phyloP scores from a whole-genome alignment of 2,888 invertebrate genomes.

The Falcaria lacertinaria region DNA sequence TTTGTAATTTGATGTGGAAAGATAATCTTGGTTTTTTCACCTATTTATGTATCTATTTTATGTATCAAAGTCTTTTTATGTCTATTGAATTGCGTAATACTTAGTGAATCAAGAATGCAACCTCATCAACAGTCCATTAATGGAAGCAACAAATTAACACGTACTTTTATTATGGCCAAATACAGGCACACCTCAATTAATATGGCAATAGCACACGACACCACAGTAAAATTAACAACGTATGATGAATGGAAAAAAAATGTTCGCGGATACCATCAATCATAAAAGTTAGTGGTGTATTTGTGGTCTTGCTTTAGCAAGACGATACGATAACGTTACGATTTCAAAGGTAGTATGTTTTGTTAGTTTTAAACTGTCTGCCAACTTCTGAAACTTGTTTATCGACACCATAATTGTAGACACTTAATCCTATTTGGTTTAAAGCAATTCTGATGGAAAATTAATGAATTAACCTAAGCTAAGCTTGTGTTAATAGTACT shows the following conservation, averaged over 20 bases:
- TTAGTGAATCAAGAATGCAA: neutral
- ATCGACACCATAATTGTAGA: too few relatives aligned
- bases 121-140: slow-evolving; percentile 24
- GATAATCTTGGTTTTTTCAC: too few relatives aligned
- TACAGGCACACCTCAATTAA: slow-evolving; percentile 42
- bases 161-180: slow-evolving; percentile 36
- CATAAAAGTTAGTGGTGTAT: slow-evolving; percentile 57
- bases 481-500: too few relatives aligned
- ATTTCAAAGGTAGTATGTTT: slow-evolving; percentile 13
- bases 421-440: too few relatives aligned
- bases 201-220: slow-evolving; percentile 57
- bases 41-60: too few relatives aligned
- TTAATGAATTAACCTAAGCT: too few relatives aligned
- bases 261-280: slow-evolving; percentile 62
- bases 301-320: slow-evolving; percentile 26
- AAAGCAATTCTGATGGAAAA: too few relatives aligned
- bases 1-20: too few relatives aligned
- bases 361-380: too few relatives aligned
- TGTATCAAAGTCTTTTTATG: too few relatives aligned
- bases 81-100: too few relatives aligned
- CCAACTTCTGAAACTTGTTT: too few relatives aligned
- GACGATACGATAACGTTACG: slow-evolving; percentile 36
- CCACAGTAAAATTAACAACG: slow-evolving; percentile 72
- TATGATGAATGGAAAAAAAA: slow-evolving; percentile 70
- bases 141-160: slow-evolving; percentile 33